Base-by-base conservation (phyloP, 2,113 vertebrate genomes). In the Lagenorhynchus albirostris region DNA sequence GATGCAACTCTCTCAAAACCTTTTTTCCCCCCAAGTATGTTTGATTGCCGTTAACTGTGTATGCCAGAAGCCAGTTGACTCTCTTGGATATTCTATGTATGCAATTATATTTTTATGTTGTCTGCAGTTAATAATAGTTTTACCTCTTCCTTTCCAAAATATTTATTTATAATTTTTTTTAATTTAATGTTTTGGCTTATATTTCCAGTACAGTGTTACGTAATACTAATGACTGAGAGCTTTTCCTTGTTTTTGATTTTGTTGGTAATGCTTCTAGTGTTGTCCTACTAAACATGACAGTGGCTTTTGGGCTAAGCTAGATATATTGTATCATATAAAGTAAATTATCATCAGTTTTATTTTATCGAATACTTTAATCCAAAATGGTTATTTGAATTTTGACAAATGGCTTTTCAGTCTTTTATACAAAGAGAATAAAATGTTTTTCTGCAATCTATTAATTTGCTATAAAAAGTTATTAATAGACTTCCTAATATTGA, bases 341-440 rank as follows among this genome's bases (percentile, higher is more conserved):
- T 4, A 84, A 84, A 68, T 62, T 83, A 7, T 8, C 29, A 44
- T 62, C 18, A 74, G 8, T 76, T 95, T 17, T 88, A 41, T 87
- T 77, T 95, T 86, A 94, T 63, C 65, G 12, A 62, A 3, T 68
- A 58, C 63, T 90, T 86, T 74, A 81, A 21, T 50, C 6, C 3
- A 71, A 86, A 82, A 77, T 91, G 13, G 3, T 71, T 83, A 77
- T 58, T 87, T 87, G 20, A 88, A 58, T 83, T 96, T 93, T 91
- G 70, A 67, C 1, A 94, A 33, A 15, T 83, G 8, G 20, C 5
- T 71, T 95, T 93, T 91, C 29, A 91, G 11, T 36, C 26, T 31
- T 31, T 67, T 86, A 15, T 47, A 70, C 47, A 26, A 68, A 38
- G 15, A 62, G 4, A 87, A 80, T 80, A 67, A 62, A 63, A 26